These are phyloP conservation scores for Minunthozetes semirufus DNA, from an alignment of 2,888 invertebrate genomes.

Conservation along the genomic window DNA sequence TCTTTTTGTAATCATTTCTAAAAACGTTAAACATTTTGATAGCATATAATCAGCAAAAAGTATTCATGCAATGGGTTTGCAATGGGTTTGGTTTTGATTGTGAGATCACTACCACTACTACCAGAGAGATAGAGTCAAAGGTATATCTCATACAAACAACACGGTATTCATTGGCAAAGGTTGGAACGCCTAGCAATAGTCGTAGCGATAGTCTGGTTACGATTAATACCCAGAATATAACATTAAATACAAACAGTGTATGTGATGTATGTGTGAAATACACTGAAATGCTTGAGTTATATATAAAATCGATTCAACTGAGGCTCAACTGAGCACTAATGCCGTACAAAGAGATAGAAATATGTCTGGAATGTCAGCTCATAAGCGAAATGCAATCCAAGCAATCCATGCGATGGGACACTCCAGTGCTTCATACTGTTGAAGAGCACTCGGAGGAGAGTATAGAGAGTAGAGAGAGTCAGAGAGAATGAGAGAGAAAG, in stretches of 20 bases:
- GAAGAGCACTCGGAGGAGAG: neutral
- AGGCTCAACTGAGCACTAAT: too few relatives aligned
- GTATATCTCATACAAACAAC: neutral
- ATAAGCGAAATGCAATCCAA: conserved; percentile 30
- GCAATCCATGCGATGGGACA: conserved; percentile 28
- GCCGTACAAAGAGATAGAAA: neutral
- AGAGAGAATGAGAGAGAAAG: neutral
- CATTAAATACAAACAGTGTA: conserved; percentile 2
- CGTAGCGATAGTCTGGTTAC: neutral
- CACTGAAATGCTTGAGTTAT: conserved; percentile 8
- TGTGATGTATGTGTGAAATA: neutral
- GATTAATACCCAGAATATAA: neutral
- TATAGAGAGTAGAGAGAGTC: neutral
- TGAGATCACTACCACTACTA: conserved; percentile 20
- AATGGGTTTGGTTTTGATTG: conserved; percentile 27
- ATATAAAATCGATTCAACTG: neutral
- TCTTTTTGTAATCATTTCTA: conserved; percentile 26
- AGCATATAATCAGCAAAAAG: conserved; percentile 23
- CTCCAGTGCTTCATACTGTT: neutral
- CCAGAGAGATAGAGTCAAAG: neutral
- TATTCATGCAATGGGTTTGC: conserved; percentile 26
- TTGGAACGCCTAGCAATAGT: conserved; percentile 25
- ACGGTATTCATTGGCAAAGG: neutral
- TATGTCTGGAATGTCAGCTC: conserved; percentile 24
- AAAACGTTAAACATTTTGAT: conserved; percentile 23